Percentiles rank a stretch among this genome's conserved stretches.
Conservation (phyloP, 2,113 vertebrate genomes). For the Formicarius rufipectus region DNA sequence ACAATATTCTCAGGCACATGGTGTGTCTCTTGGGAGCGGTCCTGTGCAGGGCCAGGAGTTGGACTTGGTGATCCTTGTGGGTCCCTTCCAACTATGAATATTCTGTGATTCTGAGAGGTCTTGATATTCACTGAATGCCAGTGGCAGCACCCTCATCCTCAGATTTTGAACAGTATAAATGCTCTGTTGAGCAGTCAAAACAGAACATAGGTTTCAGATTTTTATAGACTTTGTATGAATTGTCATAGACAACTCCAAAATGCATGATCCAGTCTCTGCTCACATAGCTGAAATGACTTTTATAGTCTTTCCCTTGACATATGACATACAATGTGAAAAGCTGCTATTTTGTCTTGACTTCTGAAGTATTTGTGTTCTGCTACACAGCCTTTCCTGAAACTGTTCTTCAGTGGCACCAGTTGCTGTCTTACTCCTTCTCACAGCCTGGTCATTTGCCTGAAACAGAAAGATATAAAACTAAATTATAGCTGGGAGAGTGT, state of each 20-base stretch:
- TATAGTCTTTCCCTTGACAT: not conserved
- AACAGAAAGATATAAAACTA: not conserved
- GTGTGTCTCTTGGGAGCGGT: not conserved
- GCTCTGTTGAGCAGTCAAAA: not conserved
- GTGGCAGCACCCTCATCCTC: not conserved
- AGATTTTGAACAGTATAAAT: not conserved
- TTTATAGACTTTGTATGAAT: not conserved
- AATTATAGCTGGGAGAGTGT: not conserved
- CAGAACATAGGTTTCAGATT: not conserved
- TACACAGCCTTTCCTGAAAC: not conserved
- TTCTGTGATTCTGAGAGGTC: not conserved
- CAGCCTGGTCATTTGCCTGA: not conserved
- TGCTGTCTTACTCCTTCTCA: not conserved
- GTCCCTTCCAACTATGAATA: not conserved
- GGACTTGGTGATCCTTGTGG: not conserved
- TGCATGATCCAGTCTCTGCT: not conserved
- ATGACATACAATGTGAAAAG: not conserved
- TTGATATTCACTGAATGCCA: not conserved
- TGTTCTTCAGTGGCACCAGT: not conserved
- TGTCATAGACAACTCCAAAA: not conserved
- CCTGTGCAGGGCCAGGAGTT: not conserved
- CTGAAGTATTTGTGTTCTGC: not conserved
- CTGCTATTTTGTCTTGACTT: not conserved
- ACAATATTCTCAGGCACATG: not conserved
- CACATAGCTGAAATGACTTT: not conserved